Evolutionary conservation across 2,888 invertebrate genomes (phyloP), one percentile per base, ranked within the genome.

Genomic region (Cryptus armator): DNA sequence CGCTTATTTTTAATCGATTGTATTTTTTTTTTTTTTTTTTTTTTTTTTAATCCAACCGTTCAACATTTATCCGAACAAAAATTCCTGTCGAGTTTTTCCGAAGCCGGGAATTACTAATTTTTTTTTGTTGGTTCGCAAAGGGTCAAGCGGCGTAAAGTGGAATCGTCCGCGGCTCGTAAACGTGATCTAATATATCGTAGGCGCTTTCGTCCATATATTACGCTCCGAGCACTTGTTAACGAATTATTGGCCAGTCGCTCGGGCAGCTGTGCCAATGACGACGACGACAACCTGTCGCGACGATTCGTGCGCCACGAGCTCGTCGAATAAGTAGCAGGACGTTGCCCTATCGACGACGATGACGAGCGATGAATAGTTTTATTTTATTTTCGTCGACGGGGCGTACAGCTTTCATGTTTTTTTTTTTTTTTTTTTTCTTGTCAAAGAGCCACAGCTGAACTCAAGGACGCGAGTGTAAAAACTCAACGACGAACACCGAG

Each of bases 141-240:
- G 51, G 80, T 71, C 24, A 48, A 70, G 48, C 56, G 72, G 24
- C 9, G 14, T 56, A 24, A 19, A 59, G 51, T 53, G 67, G 48
- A 72, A 76, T 78, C 56, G 80, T 77, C 37, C 76, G 71, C 76
- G 44, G 87, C 83, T 81, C 87, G 82, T 72, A 84, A 79, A 85
- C 81, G 86, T 85, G 88, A 81, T 81, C 86, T 87, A 89, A 90
- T 87, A 88, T 87, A 87, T 83, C 85, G 80, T 87, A 83, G 81
- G 80, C 84, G 82, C 86, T 81, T 85, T 88, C 88, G 74, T 85
- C 85, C 87, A 89, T 90, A 88, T 90, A 89, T 90, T 89, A 89
- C n/a, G n/a, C 84, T 67, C 71, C 77, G 67, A 83, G 82, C 88
- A 88, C 89, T 90, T 89, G 88, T 89, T 89, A 89, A 88, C 87